phyloP scores from a whole-genome alignment of 2,113 vertebrate species.

The Albula goreensis region DNA sequence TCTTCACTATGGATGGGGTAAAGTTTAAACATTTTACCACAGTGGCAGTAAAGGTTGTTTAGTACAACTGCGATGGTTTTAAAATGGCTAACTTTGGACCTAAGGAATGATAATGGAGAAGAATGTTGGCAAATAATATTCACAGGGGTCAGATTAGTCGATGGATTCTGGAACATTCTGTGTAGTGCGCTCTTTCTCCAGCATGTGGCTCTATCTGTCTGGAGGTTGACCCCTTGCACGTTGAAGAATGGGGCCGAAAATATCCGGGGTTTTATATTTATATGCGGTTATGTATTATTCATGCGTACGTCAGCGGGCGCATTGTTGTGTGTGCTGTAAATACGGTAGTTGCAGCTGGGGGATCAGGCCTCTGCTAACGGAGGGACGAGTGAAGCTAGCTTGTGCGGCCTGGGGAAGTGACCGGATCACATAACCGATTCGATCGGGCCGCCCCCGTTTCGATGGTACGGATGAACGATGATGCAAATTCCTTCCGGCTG shows the following conservation, averaged over 20 bases:
- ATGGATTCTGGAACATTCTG: background rate
- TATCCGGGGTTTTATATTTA: background rate
- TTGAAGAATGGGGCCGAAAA: background rate
- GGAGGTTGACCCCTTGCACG: background rate
- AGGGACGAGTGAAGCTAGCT: background rate
- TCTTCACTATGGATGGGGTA: too few species aligned
- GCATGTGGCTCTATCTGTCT: background rate
- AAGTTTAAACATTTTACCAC: background rate
- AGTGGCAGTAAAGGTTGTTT: background rate
- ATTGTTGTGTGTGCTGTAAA: slow-evolving; percentile 6
- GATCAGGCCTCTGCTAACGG: background rate
- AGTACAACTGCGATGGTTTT: background rate
- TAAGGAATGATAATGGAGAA: background rate
- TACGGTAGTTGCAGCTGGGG: background rate
- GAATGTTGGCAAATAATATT: background rate
- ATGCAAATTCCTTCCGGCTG: background rate
- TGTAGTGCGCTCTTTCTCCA: background rate
- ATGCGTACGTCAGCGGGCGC: background rate
- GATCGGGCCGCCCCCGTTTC: background rate
- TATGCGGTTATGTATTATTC: background rate
- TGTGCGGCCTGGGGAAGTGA: background rate
- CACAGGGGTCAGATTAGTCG: background rate
- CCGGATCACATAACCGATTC: background rate
- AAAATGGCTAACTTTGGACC: background rate
- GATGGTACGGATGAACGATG: background rate